Evolutionary conservation across 1,140 invertebrate species (phyloP).

Genomic region (Bombus soroeensis): DNA sequence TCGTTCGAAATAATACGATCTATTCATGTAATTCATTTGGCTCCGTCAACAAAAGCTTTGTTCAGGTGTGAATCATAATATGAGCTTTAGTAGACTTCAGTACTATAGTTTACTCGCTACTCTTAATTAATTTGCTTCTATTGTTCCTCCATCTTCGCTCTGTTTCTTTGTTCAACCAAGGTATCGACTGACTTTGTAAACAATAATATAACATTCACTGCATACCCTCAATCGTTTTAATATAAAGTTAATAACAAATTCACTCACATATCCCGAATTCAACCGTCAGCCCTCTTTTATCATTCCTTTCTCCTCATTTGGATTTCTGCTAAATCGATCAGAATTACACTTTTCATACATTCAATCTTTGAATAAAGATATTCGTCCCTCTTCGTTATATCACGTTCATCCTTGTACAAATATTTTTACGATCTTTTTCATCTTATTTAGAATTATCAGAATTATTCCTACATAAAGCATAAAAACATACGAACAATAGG

Average conservation of each 20-base stretch:
- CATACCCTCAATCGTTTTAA: accelerated
- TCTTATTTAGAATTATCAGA: neutral
- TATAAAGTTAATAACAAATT: neutral
- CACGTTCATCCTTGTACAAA: neutral
- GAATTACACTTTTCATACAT: neutral
- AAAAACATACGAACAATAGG: neutral
- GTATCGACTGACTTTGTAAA: neutral
- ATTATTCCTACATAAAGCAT: neutral
- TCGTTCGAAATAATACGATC: neutral
- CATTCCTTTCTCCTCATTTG: neutral
- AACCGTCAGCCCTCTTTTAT: neutral
- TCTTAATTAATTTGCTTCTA: neutral
- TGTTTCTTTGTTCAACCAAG: neutral
- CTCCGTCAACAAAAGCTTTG: neutral
- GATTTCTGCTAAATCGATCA: neutral
- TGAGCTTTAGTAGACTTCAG: neutral
- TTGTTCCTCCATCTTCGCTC: neutral
- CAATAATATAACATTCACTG: no score
- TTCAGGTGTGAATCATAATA: neutral
- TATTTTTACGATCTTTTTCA: neutral
- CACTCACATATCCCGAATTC: neutral
- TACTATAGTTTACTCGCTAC: neutral
- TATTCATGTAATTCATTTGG: neutral
- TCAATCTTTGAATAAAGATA: neutral
- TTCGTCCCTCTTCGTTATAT: neutral